Conservation (phyloP, 2,113 vertebrate genomes). For the Probosciger aterrimus region DNA sequence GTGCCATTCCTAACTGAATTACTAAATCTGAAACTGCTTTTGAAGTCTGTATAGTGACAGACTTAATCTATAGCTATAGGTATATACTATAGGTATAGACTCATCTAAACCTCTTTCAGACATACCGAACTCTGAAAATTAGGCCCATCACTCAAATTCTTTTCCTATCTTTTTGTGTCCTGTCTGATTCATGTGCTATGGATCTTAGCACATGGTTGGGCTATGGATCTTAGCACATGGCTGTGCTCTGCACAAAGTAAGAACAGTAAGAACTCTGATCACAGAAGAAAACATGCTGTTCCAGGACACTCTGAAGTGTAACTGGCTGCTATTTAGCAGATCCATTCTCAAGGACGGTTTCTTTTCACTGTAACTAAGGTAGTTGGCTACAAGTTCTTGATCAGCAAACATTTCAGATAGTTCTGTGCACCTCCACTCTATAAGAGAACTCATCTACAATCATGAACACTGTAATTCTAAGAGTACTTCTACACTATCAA, state of each 20-base stretch:
- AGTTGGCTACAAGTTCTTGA: not conserved
- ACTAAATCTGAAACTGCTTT: not conserved
- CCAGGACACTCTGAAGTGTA: not conserved
- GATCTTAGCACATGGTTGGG: not conserved
- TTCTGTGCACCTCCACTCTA: not conserved
- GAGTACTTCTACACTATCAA: not conserved
- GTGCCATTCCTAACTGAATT: not conserved
- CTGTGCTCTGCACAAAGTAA: not conserved
- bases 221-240: not conserved
- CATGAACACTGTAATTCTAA: not conserved
- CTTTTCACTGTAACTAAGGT: not conserved
- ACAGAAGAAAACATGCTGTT: not conserved
- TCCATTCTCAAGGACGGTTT: not conserved
- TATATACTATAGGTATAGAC: not conserved
- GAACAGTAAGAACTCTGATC: not conserved
- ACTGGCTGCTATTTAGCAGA: not conserved
- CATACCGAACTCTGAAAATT: not conserved
- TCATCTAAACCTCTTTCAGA: not conserved
- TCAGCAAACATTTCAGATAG: not conserved
- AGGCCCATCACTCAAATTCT: not conserved
- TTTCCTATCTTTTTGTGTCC: not conserved
- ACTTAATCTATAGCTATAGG: not conserved
- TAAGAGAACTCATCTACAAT: not conserved
- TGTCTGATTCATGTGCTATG: not conserved
- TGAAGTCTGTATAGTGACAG: not conserved